Percentiles rank a stretch among this genome's conserved stretches.
Conservation (phyloP, 2,797 vertebrate species). For the Cygnus olor region DNA sequence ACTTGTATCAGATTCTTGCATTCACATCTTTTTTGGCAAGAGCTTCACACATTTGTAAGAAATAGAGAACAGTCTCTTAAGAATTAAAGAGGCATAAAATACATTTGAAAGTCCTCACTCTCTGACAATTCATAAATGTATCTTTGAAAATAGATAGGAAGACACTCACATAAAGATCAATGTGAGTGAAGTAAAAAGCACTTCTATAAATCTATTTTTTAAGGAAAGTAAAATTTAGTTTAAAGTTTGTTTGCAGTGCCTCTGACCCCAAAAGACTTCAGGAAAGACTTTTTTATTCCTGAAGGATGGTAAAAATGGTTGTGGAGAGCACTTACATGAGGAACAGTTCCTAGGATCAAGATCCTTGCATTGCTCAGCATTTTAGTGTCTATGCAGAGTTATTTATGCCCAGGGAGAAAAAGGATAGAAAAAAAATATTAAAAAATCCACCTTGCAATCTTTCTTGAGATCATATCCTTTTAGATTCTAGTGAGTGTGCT, state of each 20-base stretch:
- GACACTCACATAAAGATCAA: background rate
- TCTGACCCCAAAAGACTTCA: background rate
- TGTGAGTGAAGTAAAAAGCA: background rate
- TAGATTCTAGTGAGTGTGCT: background rate
- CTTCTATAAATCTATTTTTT: background rate
- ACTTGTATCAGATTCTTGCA: background rate
- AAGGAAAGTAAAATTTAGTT: background rate
- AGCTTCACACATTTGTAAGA: background rate
- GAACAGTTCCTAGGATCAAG: background rate
- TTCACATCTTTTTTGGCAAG: background rate
- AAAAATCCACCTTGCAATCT: background rate
- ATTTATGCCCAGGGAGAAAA: background rate
- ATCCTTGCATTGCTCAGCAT: background rate
- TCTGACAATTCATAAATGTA: background rate
- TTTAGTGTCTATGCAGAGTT: background rate
- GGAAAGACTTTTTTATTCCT: background rate
- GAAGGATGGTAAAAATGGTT: background rate
- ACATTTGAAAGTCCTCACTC: background rate
- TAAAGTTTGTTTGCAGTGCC: background rate
- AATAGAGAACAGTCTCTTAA: background rate
- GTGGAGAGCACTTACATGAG: background rate
- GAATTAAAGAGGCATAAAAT: background rate
- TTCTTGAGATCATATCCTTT: background rate
- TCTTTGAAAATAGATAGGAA: background rate
- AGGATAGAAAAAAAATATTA: background rate